A percentile compares a stretch with the other conserved stretches of the same genome.
phyloP scores from a whole-genome alignment of 2,888 invertebrate genomes.

The Doris montereyensis region DNA sequence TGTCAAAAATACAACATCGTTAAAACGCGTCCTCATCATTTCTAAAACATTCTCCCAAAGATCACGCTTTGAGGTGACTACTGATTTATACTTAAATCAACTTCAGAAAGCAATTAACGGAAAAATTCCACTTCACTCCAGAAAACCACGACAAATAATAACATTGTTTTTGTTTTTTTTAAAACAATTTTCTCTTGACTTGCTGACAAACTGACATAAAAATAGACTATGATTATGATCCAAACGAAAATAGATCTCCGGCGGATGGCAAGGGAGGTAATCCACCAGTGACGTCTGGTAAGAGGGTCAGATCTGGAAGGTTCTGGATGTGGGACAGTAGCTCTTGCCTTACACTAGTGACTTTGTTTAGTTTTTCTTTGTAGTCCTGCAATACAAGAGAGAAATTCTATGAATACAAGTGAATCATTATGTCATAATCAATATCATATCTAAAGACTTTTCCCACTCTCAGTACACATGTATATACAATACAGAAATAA shows the following conservation, averaged over 20 bases:
- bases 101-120: too few species aligned
- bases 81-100: too few species aligned
- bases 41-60: too few species aligned
- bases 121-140: too few species aligned
- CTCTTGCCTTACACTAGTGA: slow-evolving; percentile 88
- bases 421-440: not conserved
- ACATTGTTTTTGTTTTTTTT: not conserved
- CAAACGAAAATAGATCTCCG: slow-evolving; percentile 87
- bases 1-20: too few species aligned
- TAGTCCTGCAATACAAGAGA: slow-evolving; percentile 82
- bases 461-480: not conserved
- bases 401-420: not conserved
- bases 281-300: slow-evolving; percentile 94
- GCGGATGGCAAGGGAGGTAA: slow-evolving; percentile 94
- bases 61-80: too few species aligned
- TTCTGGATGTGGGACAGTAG: slow-evolving; percentile 93
- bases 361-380: slow-evolving; percentile 89
- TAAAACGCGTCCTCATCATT: too few species aligned
- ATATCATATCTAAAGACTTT: not conserved
- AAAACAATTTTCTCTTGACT: not conserved
- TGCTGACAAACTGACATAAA: not conserved
- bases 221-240: too few species aligned
- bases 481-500: too few species aligned
- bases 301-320: slow-evolving; percentile 90
- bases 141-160: not conserved